These are phyloP conservation scores for Etheostoma spectabile DNA, from an alignment of 2,113 vertebrate species.

Conservation along the genomic window DNA sequence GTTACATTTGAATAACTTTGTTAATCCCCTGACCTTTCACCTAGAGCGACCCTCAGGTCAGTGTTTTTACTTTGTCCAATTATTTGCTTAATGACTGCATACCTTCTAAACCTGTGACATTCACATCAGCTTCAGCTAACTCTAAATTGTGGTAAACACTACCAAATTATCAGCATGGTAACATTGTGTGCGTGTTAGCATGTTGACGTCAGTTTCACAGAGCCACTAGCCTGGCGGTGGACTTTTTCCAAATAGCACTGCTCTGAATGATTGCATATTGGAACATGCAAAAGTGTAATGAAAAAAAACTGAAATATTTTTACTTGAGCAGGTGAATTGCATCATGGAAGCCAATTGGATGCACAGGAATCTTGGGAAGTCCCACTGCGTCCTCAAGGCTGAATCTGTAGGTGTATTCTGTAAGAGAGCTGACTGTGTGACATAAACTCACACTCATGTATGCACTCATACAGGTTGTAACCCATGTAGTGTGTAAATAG, in stretches of 20 bases:
- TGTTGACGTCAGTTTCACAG: background rate
- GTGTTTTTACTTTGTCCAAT: background rate
- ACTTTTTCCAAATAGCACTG: background rate
- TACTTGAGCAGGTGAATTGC: constrained; percentile 90
- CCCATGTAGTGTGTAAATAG: background rate
- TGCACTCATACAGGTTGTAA: background rate
- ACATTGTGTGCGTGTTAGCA: background rate
- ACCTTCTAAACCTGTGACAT: background rate
- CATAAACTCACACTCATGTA: background rate
- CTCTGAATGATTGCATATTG: background rate
- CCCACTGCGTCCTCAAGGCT: constrained; percentile 88
- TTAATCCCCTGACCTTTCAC: background rate
- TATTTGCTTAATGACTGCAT: background rate
- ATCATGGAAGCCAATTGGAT: constrained; percentile 94
- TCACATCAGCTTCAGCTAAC: background rate
- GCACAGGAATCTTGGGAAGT: constrained; percentile 93
- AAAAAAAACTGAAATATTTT: background rate
- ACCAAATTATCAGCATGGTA: background rate
- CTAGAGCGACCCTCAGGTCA: background rate
- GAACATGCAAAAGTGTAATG: background rate
- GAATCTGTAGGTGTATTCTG: constrained; percentile 92
- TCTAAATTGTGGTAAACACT: background rate
- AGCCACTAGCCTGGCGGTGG: background rate
- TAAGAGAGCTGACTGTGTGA: constrained; percentile 18
- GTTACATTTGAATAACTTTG: too few species aligned